Base-by-base conservation (phyloP, 2,113 vertebrate species). In the Mohoua ochrocephala region DNA sequence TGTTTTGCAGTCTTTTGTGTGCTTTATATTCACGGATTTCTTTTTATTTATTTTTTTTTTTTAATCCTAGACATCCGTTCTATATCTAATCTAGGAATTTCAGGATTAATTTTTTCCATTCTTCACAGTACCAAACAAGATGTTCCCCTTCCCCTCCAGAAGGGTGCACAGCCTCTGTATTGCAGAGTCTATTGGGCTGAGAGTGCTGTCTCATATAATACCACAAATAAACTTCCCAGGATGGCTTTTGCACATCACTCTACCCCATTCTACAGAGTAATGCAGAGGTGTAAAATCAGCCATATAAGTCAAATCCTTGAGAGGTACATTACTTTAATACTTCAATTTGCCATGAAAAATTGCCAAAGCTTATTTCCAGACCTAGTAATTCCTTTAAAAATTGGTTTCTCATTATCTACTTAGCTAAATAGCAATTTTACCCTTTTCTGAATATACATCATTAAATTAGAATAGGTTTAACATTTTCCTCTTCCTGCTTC, bases 381-480 rank as follows among this genome's bases (percentile, higher is more conserved):
- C 35, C 26, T 78, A 22, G 7, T 61, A 80, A 92, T 76, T 70
- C 49, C 68, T 90, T 90, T 67, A 64, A 86, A 91, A 87, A 77
- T 50, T 73, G 37, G 26, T 89, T 94, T 93, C 64, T 91, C 30
- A 11, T 95, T 89, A 91, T 53, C 57, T 95, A 41, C 35, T 77
- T 78, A 49, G 31, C 53, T 77, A 88, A 89, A 85, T 18, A 60
- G 67, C 59, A 81, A 53, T 93, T 90, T 59, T 88, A 63, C 79
- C 31, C 82, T 92, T 97, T 86, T 74, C 41, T 57, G 89, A 89
- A 59, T 56, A 50, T 16, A 86, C 61, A 59, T 70, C 45, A 94
- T 79, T 94, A 89, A 81, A 97, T 96, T 93, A 95, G 88, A 97
- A 96, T n/a, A 92, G 65, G 50, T 70, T 68, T 73, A 91, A 79